Base-by-base conservation (phyloP, 2,113 vertebrate species). In the Bostrychus sinensis region DNA sequence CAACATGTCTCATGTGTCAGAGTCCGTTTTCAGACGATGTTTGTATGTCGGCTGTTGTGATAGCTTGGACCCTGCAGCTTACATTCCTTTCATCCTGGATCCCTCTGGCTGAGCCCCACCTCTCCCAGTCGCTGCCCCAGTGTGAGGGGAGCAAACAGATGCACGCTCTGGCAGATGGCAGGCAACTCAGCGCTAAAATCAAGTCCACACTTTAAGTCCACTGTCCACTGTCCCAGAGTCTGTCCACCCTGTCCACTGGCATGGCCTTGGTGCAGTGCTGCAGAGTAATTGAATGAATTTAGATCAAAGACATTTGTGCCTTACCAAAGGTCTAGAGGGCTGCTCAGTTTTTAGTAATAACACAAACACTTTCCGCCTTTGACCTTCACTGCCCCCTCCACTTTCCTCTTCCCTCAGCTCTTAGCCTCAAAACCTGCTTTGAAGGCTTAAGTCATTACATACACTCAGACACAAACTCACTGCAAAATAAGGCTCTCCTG, bases 311-410 rank as follows among this genome's bases (percentile, higher is more conserved):
- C 70, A 70, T 82, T 84, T 56, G 39, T 25, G 56, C 71, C 54
- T 82, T 81, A 73, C 65, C 41, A 80, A 74, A 62, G 78, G 77
- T 87, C 75, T 55, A 71, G 60, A 66, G 80, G 77, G 61, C 72
- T n/a, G 72, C 76, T 80, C 41, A 46, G 73, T 86, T 89, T 87
- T 87, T 77, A 87, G 78, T 87, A 86, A 89, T 86, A 90, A 85
- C 80, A 87, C 75, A 84, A 84, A 83, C 16, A 48, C 77, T 84
- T n/a, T 85, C 81, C 77, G 36, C 80, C 53, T 13, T 64, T 86
- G 77, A 87, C 79, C 82, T 71, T 66, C 26, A 39, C 56, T 62
- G 56, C 55, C 66, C 73, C 43, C 26, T 45, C 41, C 14, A 69
- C 62, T 62, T 56, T 39, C 20, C 55, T 56, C 73, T 28, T 19